Evolutionary conservation across 2,888 invertebrate species (phyloP).

Genomic region (Pyrocoelia pectoralis): DNA sequence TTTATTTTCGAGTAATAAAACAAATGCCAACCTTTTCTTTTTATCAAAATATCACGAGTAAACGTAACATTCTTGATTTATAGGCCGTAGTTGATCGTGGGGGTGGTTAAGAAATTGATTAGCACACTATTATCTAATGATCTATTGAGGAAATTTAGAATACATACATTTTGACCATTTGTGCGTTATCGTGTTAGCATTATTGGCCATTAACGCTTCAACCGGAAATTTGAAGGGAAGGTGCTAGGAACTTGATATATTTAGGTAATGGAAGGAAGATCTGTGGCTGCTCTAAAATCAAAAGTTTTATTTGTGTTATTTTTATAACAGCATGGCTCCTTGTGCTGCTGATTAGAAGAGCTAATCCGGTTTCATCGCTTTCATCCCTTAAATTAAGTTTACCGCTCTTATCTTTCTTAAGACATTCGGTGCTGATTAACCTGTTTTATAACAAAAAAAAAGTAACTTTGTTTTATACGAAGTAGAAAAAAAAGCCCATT

Average conservation of each 20-base stretch:
- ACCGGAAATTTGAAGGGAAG: slow-evolving; percentile 55
- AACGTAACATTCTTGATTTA: slow-evolving; percentile 29
- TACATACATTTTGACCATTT: slow-evolving; percentile 36
- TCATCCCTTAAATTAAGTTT: slow-evolving; percentile 38
- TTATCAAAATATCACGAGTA: slow-evolving; percentile 25
- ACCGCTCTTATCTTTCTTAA: slow-evolving; percentile 31
- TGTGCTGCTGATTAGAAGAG: slow-evolving; percentile 34
- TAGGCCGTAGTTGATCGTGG: slow-evolving; percentile 18
- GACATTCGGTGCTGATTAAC: slow-evolving; percentile 35
- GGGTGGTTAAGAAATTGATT: slow-evolving; percentile 15
- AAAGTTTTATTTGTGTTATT: slow-evolving; percentile 25
- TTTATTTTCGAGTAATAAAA: slow-evolving; percentile 24
- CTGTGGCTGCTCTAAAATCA: slow-evolving; percentile 2
- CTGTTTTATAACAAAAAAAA: slow-evolving; percentile 29
- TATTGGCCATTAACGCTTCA: slow-evolving; percentile 54
- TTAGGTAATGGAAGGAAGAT: slow-evolving; percentile 4
- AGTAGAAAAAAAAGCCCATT: slow-evolving; percentile 21
- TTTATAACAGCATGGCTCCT: slow-evolving; percentile 23
- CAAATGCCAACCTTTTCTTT: slow-evolving; percentile 26
- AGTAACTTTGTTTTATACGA: too few species aligned
- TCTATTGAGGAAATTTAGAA: slow-evolving; percentile 29
- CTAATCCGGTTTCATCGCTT: slow-evolving; percentile 35
- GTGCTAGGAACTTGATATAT: slow-evolving; percentile 41
- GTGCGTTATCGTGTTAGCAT: slow-evolving; percentile 46
- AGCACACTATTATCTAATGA: slow-evolving; percentile 28